Evolutionary conservation across 1,140 invertebrate species (phyloP).

Genomic region (Coelopa frigida): DNA sequence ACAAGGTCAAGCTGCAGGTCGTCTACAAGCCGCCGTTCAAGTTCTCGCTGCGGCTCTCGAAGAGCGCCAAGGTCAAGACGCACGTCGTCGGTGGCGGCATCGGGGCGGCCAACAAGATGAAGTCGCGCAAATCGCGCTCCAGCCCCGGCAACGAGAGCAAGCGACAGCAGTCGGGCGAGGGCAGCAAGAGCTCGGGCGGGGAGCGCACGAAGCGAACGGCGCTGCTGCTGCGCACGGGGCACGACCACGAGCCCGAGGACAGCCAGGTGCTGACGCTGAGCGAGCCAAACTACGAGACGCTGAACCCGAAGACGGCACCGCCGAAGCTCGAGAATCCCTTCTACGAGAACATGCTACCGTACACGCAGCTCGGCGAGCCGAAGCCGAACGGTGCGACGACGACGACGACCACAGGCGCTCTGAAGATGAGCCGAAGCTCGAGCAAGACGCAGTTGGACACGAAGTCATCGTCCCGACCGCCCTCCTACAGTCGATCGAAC

Average conservation of each 20-base stretch:
- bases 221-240: slow-evolving; percentile 28
- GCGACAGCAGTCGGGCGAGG: slow-evolving; percentile 15
- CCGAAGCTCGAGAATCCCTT: slow-evolving; percentile 13
- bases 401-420: background rate
- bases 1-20: slow-evolving; percentile 69
- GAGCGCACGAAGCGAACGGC: slow-evolving; percentile 29
- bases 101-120: slow-evolving; percentile 16
- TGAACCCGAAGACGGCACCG: slow-evolving; percentile 26
- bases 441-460: slow-evolving; percentile 7
- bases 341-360: slow-evolving; percentile 35
- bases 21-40: slow-evolving; percentile 80
- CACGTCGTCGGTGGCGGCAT: slow-evolving; percentile 37
- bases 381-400: slow-evolving; percentile 10
- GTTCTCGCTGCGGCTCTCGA: slow-evolving; percentile 71
- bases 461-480: background rate
- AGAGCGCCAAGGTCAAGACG: slow-evolving; percentile 53
- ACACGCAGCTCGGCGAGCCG: slow-evolving; percentile 5
- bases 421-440: background rate
- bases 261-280: slow-evolving; percentile 41
- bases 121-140: slow-evolving; percentile 8
- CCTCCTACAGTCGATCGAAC: slow-evolving; percentile 29
- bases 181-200: slow-evolving; percentile 13
- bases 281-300: slow-evolving; percentile 40
- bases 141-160: slow-evolving; percentile 6
- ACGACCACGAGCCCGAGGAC: slow-evolving; percentile 35